Conservation (phyloP, 2,797 vertebrate species). For the Eleutherodactylus coqui region DNA sequence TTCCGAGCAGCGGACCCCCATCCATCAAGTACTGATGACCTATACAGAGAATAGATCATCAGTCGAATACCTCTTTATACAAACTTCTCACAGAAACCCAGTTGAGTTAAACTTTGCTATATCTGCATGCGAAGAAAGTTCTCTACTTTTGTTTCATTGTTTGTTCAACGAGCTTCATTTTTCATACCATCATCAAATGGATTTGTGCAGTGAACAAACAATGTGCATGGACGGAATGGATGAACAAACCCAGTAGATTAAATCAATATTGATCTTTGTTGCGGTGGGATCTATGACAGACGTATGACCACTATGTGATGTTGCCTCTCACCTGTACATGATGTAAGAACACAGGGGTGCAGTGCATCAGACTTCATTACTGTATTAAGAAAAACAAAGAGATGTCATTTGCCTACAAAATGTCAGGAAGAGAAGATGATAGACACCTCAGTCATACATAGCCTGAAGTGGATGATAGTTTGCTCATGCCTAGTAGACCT, state of each 20-base stretch:
- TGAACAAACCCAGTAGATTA: slow-evolving; percentile 15
- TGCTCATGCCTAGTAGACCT: neutral
- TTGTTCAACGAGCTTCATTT: neutral
- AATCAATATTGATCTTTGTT: neutral
- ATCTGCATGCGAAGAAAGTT: too few relatives aligned
- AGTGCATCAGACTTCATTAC: slow-evolving; percentile 59
- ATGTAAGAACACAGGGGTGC: slow-evolving; percentile 63
- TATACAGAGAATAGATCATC: too few relatives aligned
- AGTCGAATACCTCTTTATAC: too few relatives aligned
- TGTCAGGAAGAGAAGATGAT: slow-evolving; percentile 4
- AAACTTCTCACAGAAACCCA: too few relatives aligned
- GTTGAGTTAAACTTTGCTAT: too few relatives aligned
- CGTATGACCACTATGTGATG: slow-evolving; percentile 30
- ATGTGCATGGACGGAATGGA: neutral
- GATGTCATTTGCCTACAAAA: slow-evolving; percentile 48
- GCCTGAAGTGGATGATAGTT: neutral
- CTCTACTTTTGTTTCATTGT: too few relatives aligned
- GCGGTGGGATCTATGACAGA: slow-evolving; percentile 20
- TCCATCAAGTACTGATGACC: too few relatives aligned
- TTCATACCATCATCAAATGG: neutral
- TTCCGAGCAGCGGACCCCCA: too few relatives aligned
- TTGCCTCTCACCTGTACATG: slow-evolving; percentile 59
- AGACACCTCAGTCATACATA: neutral
- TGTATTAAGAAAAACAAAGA: slow-evolving; percentile 62
- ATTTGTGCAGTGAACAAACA: neutral